Conservation (phyloP, 2,113 vertebrate species). For the Catharus bicknelli region DNA sequence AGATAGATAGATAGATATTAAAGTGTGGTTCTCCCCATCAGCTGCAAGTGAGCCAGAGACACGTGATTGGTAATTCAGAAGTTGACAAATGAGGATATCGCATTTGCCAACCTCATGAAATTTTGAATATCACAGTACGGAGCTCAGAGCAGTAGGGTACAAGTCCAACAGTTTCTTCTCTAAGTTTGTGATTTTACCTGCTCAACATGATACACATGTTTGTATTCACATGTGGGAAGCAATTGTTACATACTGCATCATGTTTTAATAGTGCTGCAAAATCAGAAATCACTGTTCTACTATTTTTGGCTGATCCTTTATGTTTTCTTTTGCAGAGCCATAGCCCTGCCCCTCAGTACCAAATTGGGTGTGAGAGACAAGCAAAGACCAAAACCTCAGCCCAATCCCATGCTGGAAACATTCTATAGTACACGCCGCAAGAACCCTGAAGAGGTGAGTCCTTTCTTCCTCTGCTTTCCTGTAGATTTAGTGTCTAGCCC, state of each 20-base stretch:
- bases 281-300: not conserved
- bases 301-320: not conserved
- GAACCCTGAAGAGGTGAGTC: slow-evolving; percentile 74
- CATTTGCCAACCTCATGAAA: not conserved
- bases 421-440: slow-evolving; percentile 74
- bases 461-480: not conserved
- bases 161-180: not conserved
- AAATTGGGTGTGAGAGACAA: slow-evolving; percentile 80
- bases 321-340: slow-evolving; percentile 63
- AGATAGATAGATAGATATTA: too few relatives aligned
- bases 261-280: not conserved
- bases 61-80: rapidly evolving
- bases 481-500: not conserved
- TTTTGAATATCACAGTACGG: not conserved
- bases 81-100: not conserved
- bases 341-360: slow-evolving; percentile 81
- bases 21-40: rapidly evolving
- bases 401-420: slow-evolving; percentile 76
- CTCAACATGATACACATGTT: not conserved
- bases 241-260: not conserved
- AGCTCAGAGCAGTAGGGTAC: not conserved
- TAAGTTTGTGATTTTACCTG: not conserved
- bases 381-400: slow-evolving; percentile 62
- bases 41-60: not conserved
- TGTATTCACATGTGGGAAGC: not conserved